phyloP scores from a whole-genome alignment of 2,888 invertebrate genomes.

The Minunthozetes semirufus region DNA sequence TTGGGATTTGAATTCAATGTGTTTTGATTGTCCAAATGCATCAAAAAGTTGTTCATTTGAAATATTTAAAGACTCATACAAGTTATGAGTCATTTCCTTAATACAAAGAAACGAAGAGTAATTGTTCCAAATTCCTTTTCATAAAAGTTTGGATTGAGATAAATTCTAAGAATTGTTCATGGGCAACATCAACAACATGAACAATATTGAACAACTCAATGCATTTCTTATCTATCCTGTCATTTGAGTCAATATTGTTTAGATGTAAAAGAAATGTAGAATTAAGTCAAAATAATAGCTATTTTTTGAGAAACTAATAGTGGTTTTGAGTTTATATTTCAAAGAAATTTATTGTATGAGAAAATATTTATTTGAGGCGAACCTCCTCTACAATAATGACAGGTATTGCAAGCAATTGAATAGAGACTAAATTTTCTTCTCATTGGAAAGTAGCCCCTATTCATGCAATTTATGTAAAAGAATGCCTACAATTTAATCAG shows the following conservation, averaged over 20 bases:
- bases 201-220: too few species aligned
- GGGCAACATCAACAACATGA: not conserved
- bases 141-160: not conserved
- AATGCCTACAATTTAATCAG: too few species aligned
- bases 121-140: not conserved
- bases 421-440: too few species aligned
- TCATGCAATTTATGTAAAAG: too few species aligned
- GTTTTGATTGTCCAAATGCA: too few species aligned
- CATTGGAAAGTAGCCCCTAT: too few species aligned
- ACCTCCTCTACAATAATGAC: slow-evolving; percentile 8
- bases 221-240: too few species aligned
- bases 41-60: too few species aligned
- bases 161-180: not conserved
- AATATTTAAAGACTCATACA: too few species aligned
- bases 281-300: not conserved
- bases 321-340: not conserved
- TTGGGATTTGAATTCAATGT: too few species aligned
- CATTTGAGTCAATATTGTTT: not conserved
- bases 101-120: too few species aligned
- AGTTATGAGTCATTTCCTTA: too few species aligned
- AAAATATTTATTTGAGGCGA: slow-evolving; percentile 12
- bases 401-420: not conserved
- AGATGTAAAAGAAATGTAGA: not conserved
- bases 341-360: not conserved
- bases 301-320: not conserved